These are phyloP conservation scores for Tanypteryx hageni DNA, from an alignment of 2,888 invertebrate species.

Conservation along the genomic window DNA sequence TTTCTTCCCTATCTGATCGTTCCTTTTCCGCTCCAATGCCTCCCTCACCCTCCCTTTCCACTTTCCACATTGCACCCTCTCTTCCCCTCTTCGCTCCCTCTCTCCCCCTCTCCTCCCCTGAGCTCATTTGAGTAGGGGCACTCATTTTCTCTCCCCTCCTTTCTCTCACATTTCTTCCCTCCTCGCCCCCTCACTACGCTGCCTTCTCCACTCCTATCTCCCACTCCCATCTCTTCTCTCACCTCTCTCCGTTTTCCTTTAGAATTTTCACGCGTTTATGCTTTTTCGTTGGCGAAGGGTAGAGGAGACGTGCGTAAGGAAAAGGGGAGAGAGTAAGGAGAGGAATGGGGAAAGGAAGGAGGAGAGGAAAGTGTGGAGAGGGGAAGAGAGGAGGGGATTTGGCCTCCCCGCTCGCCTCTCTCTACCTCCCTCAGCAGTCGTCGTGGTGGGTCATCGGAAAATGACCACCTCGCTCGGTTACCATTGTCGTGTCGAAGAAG, in stretches of 20 bases:
- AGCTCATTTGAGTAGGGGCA: not conserved
- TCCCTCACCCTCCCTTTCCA: not conserved
- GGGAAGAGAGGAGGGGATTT: too few relatives aligned
- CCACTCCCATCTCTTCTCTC: not conserved
- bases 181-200: not conserved
- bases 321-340: not conserved
- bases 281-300: not conserved
- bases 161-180: not conserved
- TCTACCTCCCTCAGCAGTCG: not conserved
- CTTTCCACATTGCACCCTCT: too few relatives aligned
- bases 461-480: not conserved
- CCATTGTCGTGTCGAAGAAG: constrained; percentile 5
- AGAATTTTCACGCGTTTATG: not conserved
- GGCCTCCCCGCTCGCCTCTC: not conserved
- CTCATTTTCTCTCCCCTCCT: not conserved
- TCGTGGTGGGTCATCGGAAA: constrained; percentile 39
- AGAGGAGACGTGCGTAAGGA: not conserved
- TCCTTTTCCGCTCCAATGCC: not conserved
- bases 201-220: not conserved
- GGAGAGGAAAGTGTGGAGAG: not conserved
- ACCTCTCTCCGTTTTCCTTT: not conserved
- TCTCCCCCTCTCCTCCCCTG: constrained; percentile 6
- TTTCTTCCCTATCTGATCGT: not conserved
- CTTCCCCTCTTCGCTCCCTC: not conserved
- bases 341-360: not conserved